Conservation (phyloP, 2,113 vertebrate genomes). For the Sigmodon hispidus region DNA sequence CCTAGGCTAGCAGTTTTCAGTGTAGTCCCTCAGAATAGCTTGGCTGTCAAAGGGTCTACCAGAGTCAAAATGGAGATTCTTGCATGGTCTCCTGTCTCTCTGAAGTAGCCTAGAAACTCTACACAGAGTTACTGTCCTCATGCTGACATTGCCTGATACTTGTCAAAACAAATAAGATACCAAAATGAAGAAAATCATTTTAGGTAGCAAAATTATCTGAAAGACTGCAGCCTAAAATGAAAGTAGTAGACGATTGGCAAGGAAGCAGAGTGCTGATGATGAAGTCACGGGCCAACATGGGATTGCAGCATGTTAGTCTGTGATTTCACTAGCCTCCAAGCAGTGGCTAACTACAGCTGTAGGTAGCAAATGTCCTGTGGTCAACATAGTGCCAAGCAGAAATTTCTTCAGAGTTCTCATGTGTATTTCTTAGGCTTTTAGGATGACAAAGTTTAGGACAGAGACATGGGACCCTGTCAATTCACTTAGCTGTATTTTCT, state of each 20-base stretch:
- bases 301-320: not conserved
- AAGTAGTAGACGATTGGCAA: not conserved
- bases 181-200: slow-evolving; percentile 5
- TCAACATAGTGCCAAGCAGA: not conserved
- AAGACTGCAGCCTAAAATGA: not conserved
- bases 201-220: slow-evolving; percentile 1
- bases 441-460: not conserved
- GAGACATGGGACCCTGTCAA: not conserved
- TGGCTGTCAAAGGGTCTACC: not conserved
- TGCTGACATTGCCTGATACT: not conserved
- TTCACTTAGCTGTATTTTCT: not conserved
- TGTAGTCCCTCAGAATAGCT: not conserved
- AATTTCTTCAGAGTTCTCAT: not conserved
- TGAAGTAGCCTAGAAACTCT: not conserved
- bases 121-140: not conserved
- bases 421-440: not conserved
- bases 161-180: slow-evolving; percentile 5
- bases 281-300: not conserved
- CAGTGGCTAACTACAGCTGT: not conserved
- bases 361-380: not conserved
- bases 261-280: not conserved
- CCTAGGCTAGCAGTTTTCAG: not conserved
- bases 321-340: not conserved
- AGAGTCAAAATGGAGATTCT: not conserved
- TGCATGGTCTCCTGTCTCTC: not conserved